phyloP scores from a whole-genome alignment of 2,113 vertebrate species.

The Scolopax mira region DNA sequence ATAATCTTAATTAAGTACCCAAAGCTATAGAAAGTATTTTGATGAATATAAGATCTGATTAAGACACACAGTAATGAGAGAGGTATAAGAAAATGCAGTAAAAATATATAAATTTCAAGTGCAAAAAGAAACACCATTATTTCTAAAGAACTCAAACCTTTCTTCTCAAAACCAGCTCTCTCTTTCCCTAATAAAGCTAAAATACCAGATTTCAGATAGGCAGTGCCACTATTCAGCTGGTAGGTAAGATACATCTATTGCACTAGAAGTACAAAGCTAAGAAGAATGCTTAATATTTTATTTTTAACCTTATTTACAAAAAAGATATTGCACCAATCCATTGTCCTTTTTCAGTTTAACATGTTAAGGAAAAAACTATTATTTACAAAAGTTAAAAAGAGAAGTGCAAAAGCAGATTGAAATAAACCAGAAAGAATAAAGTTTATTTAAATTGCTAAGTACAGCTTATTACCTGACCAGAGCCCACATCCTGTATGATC shows the following conservation, averaged over 20 bases:
- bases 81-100: slow-evolving; percentile 29
- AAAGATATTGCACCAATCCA: slow-evolving; percentile 66
- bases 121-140: slow-evolving; percentile 6
- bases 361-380: slow-evolving; percentile 39
- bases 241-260: slow-evolving; percentile 26
- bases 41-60: background rate
- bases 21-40: slow-evolving; percentile 40
- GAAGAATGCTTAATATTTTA: slow-evolving; percentile 58
- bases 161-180: background rate
- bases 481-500: slow-evolving; percentile 36
- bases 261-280: slow-evolving; percentile 10
- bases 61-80: background rate
- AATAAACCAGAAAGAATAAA: slow-evolving; percentile 49
- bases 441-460: slow-evolving; percentile 73
- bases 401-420: slow-evolving; percentile 67
- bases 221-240: background rate
- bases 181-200: slow-evolving; percentile 11
- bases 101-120: slow-evolving; percentile 37
- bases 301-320: slow-evolving; percentile 66
- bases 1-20: slow-evolving; percentile 21
- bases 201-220: background rate
- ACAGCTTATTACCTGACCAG: slow-evolving; percentile 70
- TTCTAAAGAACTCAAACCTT: background rate
- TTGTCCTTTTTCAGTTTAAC: slow-evolving; percentile 31
- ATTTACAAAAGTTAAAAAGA: slow-evolving; percentile 68